Evolutionary conservation across 92 coral and sea anemone genomes (phyloP).

Genomic region (Pocillopora meandrina): DNA sequence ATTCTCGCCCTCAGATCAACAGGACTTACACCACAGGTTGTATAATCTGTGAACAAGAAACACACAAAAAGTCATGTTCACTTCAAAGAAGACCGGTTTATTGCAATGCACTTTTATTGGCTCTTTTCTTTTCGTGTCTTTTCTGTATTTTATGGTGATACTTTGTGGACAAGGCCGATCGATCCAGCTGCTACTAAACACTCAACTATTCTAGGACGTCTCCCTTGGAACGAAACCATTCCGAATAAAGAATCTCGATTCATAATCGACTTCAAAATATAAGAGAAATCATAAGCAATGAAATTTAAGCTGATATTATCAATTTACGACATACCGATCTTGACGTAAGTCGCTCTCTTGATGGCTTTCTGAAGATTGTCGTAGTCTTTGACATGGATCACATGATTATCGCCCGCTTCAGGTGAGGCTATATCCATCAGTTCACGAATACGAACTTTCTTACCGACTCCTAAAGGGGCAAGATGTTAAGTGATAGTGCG

Average conservation of each 20-base stretch:
- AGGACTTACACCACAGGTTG: conserved; percentile 69
- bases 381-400: conserved; percentile 52
- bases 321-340: conserved; percentile 52
- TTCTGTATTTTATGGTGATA: no score
- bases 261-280: no score
- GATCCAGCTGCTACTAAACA: no score
- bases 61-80: not conserved
- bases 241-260: no score
- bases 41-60: conserved; percentile 54
- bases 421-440: conserved; percentile 74
- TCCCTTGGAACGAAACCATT: conserved; percentile 9
- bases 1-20: conserved; percentile 53
- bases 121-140: no score
- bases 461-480: conserved; percentile 56
- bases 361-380: conserved; percentile 48
- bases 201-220: no score
- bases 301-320: not conserved
- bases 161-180: no score
- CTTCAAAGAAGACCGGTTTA: no score
- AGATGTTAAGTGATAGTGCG: not conserved
- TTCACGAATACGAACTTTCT: conserved; percentile 51
- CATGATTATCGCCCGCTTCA: conserved; percentile 59
- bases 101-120: no score
- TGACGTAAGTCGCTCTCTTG: conserved; percentile 36
- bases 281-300: no score